Evolutionary conservation across 2,797 vertebrate species (phyloP).

Genomic region (Chelmon rostratus): DNA sequence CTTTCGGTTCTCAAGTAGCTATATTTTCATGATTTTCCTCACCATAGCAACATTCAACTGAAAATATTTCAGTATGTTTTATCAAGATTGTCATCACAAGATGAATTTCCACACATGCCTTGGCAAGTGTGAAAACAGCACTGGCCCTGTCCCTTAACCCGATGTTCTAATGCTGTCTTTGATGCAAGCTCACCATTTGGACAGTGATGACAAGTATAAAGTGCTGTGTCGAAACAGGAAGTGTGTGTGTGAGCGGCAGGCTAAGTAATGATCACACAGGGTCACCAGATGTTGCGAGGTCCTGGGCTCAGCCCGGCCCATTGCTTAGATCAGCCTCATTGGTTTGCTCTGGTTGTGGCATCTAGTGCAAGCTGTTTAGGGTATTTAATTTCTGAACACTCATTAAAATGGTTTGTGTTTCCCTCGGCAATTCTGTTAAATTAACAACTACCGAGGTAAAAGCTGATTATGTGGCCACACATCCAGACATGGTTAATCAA

Average conservation of each 20-base stretch:
- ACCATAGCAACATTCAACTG: conserved; percentile 16
- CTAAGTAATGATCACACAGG: conserved; percentile 87
- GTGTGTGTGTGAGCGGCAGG: conserved; percentile 72
- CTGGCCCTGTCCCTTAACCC: conserved; percentile 67
- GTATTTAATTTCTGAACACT: conserved; percentile 89
- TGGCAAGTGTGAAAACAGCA: conserved; percentile 68
- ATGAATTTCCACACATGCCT: conserved; percentile 64
- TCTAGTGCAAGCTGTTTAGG: conserved; percentile 88
- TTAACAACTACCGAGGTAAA: conserved; percentile 89
- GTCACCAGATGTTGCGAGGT: conserved; percentile 89
- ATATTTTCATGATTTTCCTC: conserved; percentile 1
- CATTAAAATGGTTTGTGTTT: conserved; percentile 92
- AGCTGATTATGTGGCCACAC: conserved; percentile 90
- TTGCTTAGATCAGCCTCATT: conserved; percentile 89
- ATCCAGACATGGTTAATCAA: conserved; percentile 89
- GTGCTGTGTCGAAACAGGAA: conserved; percentile 78
- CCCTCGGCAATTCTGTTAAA: conserved; percentile 89
- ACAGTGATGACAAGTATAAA: conserved; percentile 81
- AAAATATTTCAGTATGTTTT: conserved; percentile 60
- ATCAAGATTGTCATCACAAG: conserved; percentile 65
- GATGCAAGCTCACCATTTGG: conserved; percentile 78
- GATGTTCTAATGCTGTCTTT: conserved; percentile 74
- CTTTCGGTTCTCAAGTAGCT: conserved; percentile 13
- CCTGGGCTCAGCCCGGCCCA: conserved; percentile 77
- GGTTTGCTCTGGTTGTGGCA: conserved; percentile 84